Evolutionary conservation across 2,888 invertebrate genomes (phyloP).

Genomic region (Synergus umbraculus): DNA sequence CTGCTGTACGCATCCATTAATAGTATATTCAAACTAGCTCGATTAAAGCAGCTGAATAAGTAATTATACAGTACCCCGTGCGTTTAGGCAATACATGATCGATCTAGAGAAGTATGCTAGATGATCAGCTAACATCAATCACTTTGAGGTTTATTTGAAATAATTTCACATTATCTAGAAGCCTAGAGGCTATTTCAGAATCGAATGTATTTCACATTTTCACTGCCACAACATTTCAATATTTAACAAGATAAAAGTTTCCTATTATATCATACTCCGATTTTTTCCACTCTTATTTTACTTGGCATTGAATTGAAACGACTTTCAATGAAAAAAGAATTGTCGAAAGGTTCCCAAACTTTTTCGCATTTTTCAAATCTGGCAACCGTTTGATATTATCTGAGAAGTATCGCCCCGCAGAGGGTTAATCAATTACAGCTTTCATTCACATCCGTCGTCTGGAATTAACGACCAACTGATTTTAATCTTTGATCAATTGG

Average conservation of each 20-base stretch:
- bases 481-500: conserved; percentile 9
- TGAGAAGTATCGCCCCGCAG: conserved; percentile 5
- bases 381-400: not conserved
- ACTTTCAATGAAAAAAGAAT: not conserved
- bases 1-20: too few species aligned
- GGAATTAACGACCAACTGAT: conserved; percentile 3
- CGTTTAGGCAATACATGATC: too few species aligned
- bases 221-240: not conserved
- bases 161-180: not conserved
- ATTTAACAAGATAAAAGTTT: too few species aligned
- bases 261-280: too few species aligned
- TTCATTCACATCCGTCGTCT: conserved; percentile 17
- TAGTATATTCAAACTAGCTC: too few species aligned
- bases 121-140: not conserved
- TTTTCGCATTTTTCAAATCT: not conserved
- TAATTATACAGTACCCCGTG: too few species aligned
- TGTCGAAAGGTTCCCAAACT: not conserved
- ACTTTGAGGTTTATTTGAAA: not conserved
- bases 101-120: not conserved
- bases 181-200: not conserved
- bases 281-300: not conserved
- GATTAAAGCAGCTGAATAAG: too few species aligned
- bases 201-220: not conserved
- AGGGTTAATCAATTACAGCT: conserved; percentile 30
- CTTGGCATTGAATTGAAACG: not conserved